Evolutionary conservation across 2,888 invertebrate species (phyloP), one percentile per base, ranked within the genome.

Genomic region (Nomada goodeniana): DNA sequence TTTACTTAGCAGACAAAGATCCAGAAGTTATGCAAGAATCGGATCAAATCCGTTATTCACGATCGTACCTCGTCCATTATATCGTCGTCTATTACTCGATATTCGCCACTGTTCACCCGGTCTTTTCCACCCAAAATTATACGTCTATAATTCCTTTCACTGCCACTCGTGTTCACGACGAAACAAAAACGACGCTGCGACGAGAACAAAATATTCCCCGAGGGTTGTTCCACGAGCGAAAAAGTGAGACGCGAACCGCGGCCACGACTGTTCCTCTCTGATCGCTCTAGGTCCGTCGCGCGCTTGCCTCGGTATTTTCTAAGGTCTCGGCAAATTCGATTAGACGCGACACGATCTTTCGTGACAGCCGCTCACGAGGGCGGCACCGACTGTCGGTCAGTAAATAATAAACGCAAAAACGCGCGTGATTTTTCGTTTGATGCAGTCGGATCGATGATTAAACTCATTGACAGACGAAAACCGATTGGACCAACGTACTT

Each of bases 281-380:
- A 50, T 60, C 52, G 26, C 59, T 20, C 50, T 52, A 61, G 18
- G 63, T 55, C 47, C 69, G 59, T 69, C 55, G n/a, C 26, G 47
- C 74, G 68, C 57, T n/a, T 68, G 77, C 75, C 71, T 69, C 73
- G 73, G 65, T 86, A 85, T 90, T 90, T 89, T 90, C 83, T 88
- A 89, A 85, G 91, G 90, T 89, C 89, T 91, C 91, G 87, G 76
- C 74, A 86, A 90, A 90, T 90, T 87, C 86, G 86, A 90, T 91
- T 90, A 89, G 20, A 85, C 61, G 65, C 73, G 79, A 76, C 70
- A 63, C 76, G 82, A 86, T 78, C 79, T 73, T 59, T 75, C 76
- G 64, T 60, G 26, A 68, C 68, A 64, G 55, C 44, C 50, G 26
- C 13, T 44, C 11, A 20, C 7, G 50, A 57, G 71, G 53, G 60